A percentile compares a stretch with the other conserved stretches of the same genome.
Conservation (phyloP, 2,888 invertebrate species). For the Entomobrya multifasciata region DNA sequence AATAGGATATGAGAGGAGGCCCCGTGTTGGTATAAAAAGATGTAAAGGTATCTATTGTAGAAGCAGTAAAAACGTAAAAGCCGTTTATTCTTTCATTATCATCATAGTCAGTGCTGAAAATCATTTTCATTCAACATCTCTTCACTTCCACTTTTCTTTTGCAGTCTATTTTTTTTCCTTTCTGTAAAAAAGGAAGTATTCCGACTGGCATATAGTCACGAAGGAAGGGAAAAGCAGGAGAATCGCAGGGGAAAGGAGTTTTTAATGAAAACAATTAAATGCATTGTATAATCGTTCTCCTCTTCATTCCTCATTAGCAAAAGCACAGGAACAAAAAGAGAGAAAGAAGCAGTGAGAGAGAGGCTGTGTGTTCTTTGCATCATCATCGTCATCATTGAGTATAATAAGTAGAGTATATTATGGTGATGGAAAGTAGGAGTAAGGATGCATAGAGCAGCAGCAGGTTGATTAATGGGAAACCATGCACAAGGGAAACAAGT, state of each 20-base stretch:
- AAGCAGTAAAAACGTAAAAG: conserved; percentile 57
- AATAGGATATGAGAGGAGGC: too few relatives aligned
- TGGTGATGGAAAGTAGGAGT: neutral
- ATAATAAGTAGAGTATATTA: conserved; percentile 21
- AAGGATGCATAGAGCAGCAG: conserved; percentile 41
- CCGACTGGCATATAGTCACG: conserved; percentile 25
- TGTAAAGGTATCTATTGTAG: conserved; percentile 38
- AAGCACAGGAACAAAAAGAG: conserved; percentile 25
- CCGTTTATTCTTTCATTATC: conserved; percentile 65
- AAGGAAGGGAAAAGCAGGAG: conserved; percentile 21
- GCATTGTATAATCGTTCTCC: conserved; percentile 67
- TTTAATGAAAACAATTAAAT: conserved; percentile 70
- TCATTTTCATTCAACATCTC: conserved; percentile 66
- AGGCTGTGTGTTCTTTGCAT: too few relatives aligned
- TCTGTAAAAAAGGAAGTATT: conserved; percentile 38
- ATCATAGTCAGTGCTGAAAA: conserved; percentile 48
- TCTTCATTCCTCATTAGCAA: conserved; percentile 70
- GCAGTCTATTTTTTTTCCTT: conserved; percentile 41
- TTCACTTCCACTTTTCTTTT: conserved; percentile 20
- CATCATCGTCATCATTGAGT: neutral
- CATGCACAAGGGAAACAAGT: conserved; percentile 59
- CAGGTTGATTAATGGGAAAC: conserved; percentile 71
- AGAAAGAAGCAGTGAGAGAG: conserved; percentile 42
- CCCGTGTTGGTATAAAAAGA: too few relatives aligned
- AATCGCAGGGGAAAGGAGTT: conserved; percentile 65